Evolutionary conservation across 1,140 invertebrate genomes (phyloP), one percentile per base, ranked within the genome.

Genomic region (Tetramorium simillimum): DNA sequence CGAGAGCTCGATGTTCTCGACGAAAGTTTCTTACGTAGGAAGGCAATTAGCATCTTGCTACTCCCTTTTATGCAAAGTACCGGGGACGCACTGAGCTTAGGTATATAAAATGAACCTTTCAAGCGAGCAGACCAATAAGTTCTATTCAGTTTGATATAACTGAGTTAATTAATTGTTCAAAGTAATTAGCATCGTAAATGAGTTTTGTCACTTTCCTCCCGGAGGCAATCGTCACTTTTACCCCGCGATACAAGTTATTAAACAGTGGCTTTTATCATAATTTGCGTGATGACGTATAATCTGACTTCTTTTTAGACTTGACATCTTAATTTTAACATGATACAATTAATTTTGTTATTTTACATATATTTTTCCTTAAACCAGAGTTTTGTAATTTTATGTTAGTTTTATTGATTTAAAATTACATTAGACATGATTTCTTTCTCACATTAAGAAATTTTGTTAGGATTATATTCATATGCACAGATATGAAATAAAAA

Each of bases 111-210:
- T 75, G 40, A 75, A 40, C 53, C 40, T 82, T 43, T 82, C 67
- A 60, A 73, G 53, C 80, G 51, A 33, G 51, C 65, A 56, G 43
- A 49, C 53, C 80, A 28, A 84, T 84, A 84, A 84, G 24, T 73
- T 84, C 69, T 40, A 84, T 84, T 84, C 69, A 84, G 69, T 84
- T 84, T 84, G 53, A 84, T 84, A 84, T 49, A 84, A 84, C 51
- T 56, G 69, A 84, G 40, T 75, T 73, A 84, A 84, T 84, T 84
- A 84, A 84, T 84, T 60, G 69, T 73, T 75, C 24, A 14, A 46
- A 60, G 69, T 84, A 84, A 84, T 84, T 84, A 73, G 58, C 69
- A 84, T 84, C 69, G 53, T 60, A 84, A 75, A 84, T 73, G 69
- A 84, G 53, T 84, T 80, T 53, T 40, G 53, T 51, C 53, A 73